These are phyloP conservation scores for Phymorhynchus buccinoides DNA, from an alignment of 1,140 invertebrate species.

Conservation along the genomic window DNA sequence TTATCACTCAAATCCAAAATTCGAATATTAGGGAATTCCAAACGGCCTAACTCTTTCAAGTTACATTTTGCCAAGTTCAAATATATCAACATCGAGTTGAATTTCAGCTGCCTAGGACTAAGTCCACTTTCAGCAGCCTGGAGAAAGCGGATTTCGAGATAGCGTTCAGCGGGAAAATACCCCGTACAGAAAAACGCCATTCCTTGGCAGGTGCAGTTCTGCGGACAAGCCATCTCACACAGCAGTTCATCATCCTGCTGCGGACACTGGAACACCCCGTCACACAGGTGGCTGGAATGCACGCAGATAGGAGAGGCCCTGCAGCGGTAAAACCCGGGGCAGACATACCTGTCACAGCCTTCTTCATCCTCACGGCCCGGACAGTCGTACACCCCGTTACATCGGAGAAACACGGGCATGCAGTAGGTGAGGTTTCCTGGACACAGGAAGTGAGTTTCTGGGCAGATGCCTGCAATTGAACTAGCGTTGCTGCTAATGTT, in stretches of 20 bases:
- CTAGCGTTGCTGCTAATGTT: no score
- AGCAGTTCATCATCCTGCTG: not conserved
- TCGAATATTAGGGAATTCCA: not conserved
- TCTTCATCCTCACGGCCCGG: not conserved
- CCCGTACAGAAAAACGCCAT: not conserved
- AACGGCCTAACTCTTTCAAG: not conserved
- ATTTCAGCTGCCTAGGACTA: not conserved
- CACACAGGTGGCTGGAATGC: not conserved
- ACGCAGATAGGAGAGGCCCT: not conserved
- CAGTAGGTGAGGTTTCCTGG: not conserved
- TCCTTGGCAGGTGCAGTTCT: not conserved
- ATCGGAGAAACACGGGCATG: not conserved
- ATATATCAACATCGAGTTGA: not conserved
- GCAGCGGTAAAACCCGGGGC: not conserved
- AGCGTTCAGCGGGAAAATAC: not conserved
- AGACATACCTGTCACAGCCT: not conserved
- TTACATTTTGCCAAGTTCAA: not conserved
- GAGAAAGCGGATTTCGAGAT: not conserved
- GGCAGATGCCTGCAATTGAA: not conserved
- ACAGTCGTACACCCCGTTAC: not conserved
- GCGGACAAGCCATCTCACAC: not conserved
- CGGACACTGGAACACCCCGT: not conserved
- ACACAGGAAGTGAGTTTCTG: not conserved
- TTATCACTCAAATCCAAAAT: not conserved
- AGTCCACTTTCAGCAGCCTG: not conserved